phyloP scores from a whole-genome alignment of 2,797 vertebrate genomes.

The Ctenochaetus hawaiiensis region DNA sequence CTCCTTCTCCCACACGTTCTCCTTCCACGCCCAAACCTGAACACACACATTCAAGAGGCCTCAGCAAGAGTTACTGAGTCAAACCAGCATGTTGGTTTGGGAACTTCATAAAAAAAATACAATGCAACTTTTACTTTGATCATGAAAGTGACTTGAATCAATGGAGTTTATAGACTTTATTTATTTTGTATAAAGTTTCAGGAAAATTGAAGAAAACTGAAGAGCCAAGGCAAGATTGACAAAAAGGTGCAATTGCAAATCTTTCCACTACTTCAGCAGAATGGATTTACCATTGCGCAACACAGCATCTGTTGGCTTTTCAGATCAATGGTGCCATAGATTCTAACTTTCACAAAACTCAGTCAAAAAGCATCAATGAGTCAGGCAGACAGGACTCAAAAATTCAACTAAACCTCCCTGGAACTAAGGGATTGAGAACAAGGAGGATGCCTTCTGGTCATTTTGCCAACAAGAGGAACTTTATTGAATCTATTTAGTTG shows the following conservation, averaged over 20 bases:
- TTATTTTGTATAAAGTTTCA: background rate
- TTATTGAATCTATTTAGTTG: no score
- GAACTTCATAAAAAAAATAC: background rate
- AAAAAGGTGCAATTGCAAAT: background rate
- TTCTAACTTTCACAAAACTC: background rate
- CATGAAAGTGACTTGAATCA: no score
- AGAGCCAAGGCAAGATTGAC: background rate
- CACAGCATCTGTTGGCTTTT: no score
- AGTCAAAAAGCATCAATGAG: background rate
- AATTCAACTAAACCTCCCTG: background rate
- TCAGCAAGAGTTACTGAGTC: no score
- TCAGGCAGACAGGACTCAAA: background rate
- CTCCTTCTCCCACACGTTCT: slow-evolving; percentile 94
- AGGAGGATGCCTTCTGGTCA: no score
- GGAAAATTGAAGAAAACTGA: background rate
- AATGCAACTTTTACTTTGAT: background rate
- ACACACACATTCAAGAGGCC: no score
- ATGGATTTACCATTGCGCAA: background rate
- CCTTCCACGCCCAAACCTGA: slow-evolving; percentile 98
- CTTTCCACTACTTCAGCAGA: background rate
- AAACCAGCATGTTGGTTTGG: no score
- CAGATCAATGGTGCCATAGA: no score
- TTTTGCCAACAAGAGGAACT: no score
- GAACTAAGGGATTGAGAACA: no score
- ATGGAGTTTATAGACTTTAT: background rate